Evolutionary conservation across 2,888 invertebrate genomes (phyloP).

Genomic region (Cantharis rufa): DNA sequence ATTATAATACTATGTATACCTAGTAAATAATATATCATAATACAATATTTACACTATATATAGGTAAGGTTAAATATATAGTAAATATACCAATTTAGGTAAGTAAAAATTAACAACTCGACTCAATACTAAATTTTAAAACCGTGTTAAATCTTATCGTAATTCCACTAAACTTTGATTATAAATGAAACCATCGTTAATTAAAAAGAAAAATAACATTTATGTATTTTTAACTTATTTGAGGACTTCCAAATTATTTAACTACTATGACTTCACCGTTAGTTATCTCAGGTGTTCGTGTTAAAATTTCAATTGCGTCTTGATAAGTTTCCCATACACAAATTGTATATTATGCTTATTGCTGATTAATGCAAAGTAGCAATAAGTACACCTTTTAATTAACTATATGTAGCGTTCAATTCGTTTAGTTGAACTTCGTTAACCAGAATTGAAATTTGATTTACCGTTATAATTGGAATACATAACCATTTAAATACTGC

Average conservation of each 20-base stretch:
- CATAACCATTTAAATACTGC: slow-evolving; percentile 19
- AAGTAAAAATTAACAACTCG: neutral
- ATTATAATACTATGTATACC: no score
- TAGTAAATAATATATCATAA: no score
- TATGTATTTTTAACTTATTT: neutral
- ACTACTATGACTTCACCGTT: neutral
- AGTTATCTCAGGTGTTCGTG: neutral
- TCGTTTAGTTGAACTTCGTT: slow-evolving; percentile 19
- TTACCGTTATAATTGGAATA: slow-evolving; percentile 27
- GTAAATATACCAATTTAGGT: neutral
- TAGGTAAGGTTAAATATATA: no score
- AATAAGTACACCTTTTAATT: neutral
- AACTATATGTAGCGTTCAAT: slow-evolving; percentile 13
- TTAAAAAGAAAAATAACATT: neutral
- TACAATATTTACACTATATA: neutral
- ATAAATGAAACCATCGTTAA: neutral
- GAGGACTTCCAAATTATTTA: neutral
- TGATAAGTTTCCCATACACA: neutral
- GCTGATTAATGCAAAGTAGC: neutral
- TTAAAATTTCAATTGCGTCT: neutral
- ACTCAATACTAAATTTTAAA: neutral
- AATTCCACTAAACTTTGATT: neutral
- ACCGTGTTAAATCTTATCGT: neutral
- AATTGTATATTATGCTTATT: neutral
- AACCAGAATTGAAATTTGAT: slow-evolving; percentile 19